Percentiles rank a stretch among this genome's conserved stretches.
Conservation (phyloP, 2,888 invertebrate genomes). For the Smittia sp. region DNA sequence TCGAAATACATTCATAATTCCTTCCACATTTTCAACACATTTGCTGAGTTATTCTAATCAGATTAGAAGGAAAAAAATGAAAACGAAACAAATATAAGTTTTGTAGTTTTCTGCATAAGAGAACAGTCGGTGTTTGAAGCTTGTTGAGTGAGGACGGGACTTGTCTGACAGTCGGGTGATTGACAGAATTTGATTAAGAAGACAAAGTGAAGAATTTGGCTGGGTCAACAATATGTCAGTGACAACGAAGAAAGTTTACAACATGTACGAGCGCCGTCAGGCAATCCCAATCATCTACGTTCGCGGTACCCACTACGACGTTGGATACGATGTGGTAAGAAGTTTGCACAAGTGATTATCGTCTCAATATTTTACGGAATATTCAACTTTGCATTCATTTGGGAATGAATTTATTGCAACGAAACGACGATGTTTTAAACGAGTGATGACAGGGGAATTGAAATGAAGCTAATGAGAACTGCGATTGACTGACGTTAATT, state of each 20-base stretch:
- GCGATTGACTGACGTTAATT: too few relatives aligned
- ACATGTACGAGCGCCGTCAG: conserved; percentile 53
- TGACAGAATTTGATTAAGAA: too few relatives aligned
- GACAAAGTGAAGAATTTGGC: neutral
- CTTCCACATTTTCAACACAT: neutral
- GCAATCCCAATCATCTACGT: conserved; percentile 75
- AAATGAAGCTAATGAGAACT: too few relatives aligned
- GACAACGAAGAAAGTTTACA: conserved; percentile 45
- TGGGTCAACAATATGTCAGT: conserved; percentile 28
- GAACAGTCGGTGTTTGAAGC: conserved; percentile 19
- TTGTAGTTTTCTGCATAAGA: conserved; percentile 14
- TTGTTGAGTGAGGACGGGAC: conserved; percentile 19
- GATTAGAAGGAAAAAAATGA: conserved; percentile 29
- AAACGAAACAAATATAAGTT: conserved; percentile 23
- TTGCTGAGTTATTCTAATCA: conserved; percentile 11
- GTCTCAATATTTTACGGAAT: conserved; percentile 19
- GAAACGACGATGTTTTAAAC: too few relatives aligned
- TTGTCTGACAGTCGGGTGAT: too few relatives aligned
- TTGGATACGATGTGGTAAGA: conserved; percentile 83
- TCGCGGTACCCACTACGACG: conserved; percentile 78
- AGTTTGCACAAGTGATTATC: neutral
- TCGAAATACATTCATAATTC: neutral
- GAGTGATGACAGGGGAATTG: too few relatives aligned
- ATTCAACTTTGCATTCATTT: conserved; percentile 42
- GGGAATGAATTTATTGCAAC: too few relatives aligned